Percentiles rank a stretch among this genome's conserved stretches.
These are phyloP conservation scores for Camponotus pennsylvanicus DNA, from an alignment of 1,140 invertebrate species.

Conservation along the genomic window DNA sequence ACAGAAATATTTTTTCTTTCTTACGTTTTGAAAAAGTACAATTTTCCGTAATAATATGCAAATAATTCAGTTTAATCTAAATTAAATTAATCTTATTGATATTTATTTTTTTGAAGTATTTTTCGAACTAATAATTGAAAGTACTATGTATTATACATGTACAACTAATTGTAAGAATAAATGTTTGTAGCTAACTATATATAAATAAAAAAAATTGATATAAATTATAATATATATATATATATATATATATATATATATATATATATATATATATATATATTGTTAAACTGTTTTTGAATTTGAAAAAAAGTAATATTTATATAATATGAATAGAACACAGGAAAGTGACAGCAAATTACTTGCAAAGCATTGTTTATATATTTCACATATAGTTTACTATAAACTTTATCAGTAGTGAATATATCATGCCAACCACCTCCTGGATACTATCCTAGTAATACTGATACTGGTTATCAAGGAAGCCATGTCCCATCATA, in stretches of 20 bases:
- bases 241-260: too few species aligned
- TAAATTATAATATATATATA: too few species aligned
- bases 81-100: not conserved
- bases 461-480: slow-evolving; percentile 59
- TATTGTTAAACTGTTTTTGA: too few species aligned
- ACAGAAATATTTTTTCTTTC: not conserved
- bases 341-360: not conserved
- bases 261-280: too few species aligned
- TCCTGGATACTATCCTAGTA: slow-evolving; percentile 83
- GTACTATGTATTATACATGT: not conserved
- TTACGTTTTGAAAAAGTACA: not conserved
- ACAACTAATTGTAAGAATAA: not conserved
- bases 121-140: not conserved
- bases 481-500: slow-evolving; percentile 83
- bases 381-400: not conserved
- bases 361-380: not conserved
- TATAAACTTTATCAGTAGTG: slow-evolving; percentile 59
- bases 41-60: not conserved
- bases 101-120: not conserved
- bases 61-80: not conserved
- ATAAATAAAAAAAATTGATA: too few species aligned
- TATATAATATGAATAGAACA: not conserved
- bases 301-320: not conserved
- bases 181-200: not conserved
- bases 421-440: slow-evolving; percentile 79